Evolutionary conservation across 37 sponge, comb jelly and placozoan genomes (phyloP).

Genomic region (Aphrocallistes beatrix): DNA sequence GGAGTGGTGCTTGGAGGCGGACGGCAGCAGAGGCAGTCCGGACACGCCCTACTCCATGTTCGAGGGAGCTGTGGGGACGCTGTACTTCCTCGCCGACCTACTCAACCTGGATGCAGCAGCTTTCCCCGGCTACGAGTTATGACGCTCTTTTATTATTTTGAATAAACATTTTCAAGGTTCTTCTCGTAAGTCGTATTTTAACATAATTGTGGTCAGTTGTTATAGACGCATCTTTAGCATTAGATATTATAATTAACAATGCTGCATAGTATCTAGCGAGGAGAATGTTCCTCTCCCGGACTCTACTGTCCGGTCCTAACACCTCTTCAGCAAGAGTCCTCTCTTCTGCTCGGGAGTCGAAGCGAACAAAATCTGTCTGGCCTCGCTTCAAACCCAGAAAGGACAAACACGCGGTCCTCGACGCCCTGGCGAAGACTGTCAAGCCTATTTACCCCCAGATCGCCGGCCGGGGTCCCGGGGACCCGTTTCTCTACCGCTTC

Average conservation of each 20-base stretch:
- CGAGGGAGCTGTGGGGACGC: constrained; percentile 49
- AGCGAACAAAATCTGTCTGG: background rate
- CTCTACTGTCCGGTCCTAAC: too few relatives aligned
- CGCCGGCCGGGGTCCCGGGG: constrained; percentile 30
- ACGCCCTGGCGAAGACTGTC: constrained; percentile 41
- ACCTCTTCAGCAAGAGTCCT: too few relatives aligned
- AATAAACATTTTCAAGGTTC: too few relatives aligned
- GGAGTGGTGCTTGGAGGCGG: constrained; percentile 17
- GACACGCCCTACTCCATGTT: constrained; percentile 36
- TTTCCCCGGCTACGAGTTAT: constrained; percentile 46
- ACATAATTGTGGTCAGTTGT: too few relatives aligned
- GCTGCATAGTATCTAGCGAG: too few relatives aligned
- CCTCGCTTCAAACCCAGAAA: constrained; percentile 2
- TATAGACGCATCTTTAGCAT: too few relatives aligned
- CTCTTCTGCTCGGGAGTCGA: too few relatives aligned
- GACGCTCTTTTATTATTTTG: too few relatives aligned
- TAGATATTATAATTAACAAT: too few relatives aligned
- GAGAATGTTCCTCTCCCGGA: too few relatives aligned
- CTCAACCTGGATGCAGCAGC: constrained; percentile 35
- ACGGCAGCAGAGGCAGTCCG: constrained; percentile 20
- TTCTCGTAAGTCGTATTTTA: too few relatives aligned
- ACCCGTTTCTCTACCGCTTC: constrained; percentile 19
- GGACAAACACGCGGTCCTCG: constrained; percentile 50
- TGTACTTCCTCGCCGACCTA: constrained; percentile 47
- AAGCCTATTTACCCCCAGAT: constrained; percentile 28